Conservation (phyloP, 2,888 invertebrate genomes). For the Drosophila paracracens region DNA sequence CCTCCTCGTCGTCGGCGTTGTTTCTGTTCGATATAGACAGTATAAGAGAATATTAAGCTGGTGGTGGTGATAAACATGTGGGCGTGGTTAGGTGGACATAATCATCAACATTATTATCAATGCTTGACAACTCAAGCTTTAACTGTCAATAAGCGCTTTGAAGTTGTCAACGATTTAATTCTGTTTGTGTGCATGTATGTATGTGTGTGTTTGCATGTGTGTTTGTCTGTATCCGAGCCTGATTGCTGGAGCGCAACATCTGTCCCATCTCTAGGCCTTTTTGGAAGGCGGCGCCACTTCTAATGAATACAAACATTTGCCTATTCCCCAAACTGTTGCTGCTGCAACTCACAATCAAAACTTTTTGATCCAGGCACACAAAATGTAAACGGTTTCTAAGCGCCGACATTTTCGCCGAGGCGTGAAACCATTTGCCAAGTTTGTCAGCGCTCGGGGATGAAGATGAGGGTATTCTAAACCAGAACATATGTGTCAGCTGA, state of each 20-base stretch:
- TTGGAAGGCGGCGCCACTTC: constrained; percentile 21
- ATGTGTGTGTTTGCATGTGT: neutral
- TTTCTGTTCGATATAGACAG: constrained; percentile 58
- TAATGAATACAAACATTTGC: constrained; percentile 58
- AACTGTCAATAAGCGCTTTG: constrained; percentile 63
- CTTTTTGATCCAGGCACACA: constrained; percentile 24
- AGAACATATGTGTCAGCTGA: constrained; percentile 11
- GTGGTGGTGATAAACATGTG: constrained; percentile 1
- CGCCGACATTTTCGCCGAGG: constrained; percentile 52
- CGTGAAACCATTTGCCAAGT: constrained; percentile 55
- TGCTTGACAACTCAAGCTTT: constrained; percentile 26
- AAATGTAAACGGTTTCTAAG: constrained; percentile 63
- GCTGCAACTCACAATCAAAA: constrained; percentile 41
- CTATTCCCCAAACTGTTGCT: constrained; percentile 4
- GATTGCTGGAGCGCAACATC: constrained; percentile 30
- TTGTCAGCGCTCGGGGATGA: neutral
- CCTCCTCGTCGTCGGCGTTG: constrained; percentile 59
- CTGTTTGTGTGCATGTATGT: constrained; percentile 7
- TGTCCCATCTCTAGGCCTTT: constrained; percentile 4
- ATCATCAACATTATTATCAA: constrained; percentile 11
- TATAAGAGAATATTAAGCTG: neutral
- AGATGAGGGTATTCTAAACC: constrained; percentile 6
- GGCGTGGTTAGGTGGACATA: neutral
- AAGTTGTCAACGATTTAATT: constrained; percentile 49
- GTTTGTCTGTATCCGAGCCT: constrained; percentile 8